Percentiles rank a stretch among this genome's conserved stretches.
These are phyloP conservation scores for Vultur gryphus DNA, from an alignment of 2,797 vertebrate genomes.

Conservation along the genomic window DNA sequence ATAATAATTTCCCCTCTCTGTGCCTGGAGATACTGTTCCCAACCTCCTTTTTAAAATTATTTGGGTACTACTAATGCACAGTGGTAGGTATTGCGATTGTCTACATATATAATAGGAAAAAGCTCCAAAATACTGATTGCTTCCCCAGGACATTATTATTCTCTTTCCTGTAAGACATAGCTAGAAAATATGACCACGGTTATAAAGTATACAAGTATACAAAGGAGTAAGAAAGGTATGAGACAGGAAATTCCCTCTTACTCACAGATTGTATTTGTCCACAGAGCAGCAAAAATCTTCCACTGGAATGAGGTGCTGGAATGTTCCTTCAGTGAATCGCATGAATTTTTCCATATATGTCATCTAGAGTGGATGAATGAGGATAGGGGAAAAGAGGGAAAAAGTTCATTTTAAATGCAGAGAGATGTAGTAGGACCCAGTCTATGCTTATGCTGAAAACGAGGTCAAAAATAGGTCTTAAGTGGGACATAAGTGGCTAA, in stretches of 20 bases:
- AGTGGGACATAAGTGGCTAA: not conserved
- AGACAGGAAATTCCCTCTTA: not conserved
- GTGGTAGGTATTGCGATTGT: not conserved
- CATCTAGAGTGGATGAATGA: not conserved
- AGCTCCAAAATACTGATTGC: not conserved
- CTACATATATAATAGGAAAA: not conserved
- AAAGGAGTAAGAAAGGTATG: not conserved
- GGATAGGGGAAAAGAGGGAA: not conserved
- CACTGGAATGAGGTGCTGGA: not conserved
- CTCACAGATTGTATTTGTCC: not conserved
- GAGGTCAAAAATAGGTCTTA: not conserved
- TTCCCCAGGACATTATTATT: not conserved
- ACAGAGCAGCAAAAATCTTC: not conserved
- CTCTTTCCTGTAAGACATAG: not conserved
- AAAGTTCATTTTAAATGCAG: not conserved
- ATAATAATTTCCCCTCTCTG: conserved; percentile 6
- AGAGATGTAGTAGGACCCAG: not conserved
- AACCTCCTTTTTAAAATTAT: not conserved
- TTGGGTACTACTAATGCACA: not conserved
- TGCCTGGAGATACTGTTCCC: not conserved
- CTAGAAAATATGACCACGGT: not conserved
- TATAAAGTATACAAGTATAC: not conserved
- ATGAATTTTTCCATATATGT: not conserved
- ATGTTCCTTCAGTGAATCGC: not conserved
- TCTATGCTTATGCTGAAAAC: not conserved